A percentile compares a stretch with the other conserved stretches of the same genome.
phyloP scores from a whole-genome alignment of 2,113 vertebrate genomes.

The Mus pahari region DNA sequence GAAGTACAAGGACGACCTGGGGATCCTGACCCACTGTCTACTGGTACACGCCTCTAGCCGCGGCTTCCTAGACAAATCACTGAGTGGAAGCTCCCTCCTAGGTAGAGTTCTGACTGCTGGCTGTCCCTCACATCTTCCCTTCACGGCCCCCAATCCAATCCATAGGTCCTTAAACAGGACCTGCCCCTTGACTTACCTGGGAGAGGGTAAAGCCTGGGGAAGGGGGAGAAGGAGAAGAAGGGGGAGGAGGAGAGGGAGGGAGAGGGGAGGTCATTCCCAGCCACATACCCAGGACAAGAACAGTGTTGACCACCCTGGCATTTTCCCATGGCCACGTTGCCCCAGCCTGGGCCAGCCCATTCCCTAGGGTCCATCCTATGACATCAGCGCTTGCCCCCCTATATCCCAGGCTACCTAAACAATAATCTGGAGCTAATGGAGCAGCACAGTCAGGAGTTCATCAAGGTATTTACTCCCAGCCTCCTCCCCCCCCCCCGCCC shows the following conservation, averaged over 20 bases:
- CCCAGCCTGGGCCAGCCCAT: neutral
- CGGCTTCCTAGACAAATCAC: slow-evolving; percentile 82
- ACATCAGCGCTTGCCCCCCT: neutral
- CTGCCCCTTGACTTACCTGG: neutral
- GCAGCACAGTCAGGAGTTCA: slow-evolving; percentile 89
- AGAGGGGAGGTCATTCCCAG: neutral
- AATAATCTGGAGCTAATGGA: slow-evolving; percentile 88
- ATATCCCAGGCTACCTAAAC: slow-evolving; percentile 87
- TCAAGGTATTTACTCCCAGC: slow-evolving; percentile 87
- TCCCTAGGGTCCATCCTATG: neutral
- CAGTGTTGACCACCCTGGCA: fast-evolving
- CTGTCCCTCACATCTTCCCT: neutral
- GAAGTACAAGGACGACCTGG: slow-evolving; percentile 67
- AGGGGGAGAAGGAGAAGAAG: neutral
- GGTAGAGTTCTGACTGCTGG: slow-evolving; percentile 81
- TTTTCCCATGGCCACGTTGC: neutral
- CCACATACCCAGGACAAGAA: neutral
- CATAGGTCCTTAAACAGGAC: neutral
- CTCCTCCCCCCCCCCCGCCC: neutral
- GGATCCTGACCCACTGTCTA: slow-evolving; percentile 81
- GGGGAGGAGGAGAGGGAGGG: too few species aligned
- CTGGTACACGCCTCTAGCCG: slow-evolving; percentile 88
- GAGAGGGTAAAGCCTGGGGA: neutral
- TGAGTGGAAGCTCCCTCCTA: slow-evolving; percentile 88
- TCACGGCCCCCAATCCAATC: too few species aligned